Conservation (phyloP, 2,113 vertebrate genomes). For the Scolopax mira region DNA sequence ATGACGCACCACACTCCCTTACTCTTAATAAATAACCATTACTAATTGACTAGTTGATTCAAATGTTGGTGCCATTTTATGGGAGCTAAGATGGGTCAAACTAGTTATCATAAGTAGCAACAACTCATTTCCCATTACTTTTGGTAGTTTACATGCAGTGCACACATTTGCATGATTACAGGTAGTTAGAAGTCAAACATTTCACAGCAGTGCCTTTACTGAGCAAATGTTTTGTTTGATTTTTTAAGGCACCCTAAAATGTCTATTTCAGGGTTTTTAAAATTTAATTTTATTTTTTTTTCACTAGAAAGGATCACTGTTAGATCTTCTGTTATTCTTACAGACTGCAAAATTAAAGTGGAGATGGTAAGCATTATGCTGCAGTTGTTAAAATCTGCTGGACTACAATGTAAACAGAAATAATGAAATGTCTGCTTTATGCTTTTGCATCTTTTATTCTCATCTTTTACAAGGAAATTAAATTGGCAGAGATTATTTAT, state of each 20-base stretch:
- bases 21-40: not conserved
- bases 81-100: not conserved
- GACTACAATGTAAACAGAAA: not conserved
- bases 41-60: not conserved
- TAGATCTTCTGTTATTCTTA: not conserved
- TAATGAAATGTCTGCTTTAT: not conserved
- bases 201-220: not conserved
- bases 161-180: not conserved
- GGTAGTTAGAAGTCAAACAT: not conserved
- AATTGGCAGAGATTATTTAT: not conserved
- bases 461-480: not conserved
- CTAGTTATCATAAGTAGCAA: not conserved
- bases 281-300: not conserved
- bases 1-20: not conserved
- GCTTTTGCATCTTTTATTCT: not conserved
- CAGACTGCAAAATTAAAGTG: not conserved
- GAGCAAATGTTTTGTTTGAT: not conserved
- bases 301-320: not conserved
- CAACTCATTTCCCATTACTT: not conserved
- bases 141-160: not conserved
- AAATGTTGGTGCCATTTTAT: not conserved
- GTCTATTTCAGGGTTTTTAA: rapidly evolving
- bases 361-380: not conserved
- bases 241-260: not conserved
- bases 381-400: not conserved